A percentile compares a stretch with the other conserved stretches of the same genome.
Conservation (phyloP, 2,888 invertebrate species). For the Tachina lurida region DNA sequence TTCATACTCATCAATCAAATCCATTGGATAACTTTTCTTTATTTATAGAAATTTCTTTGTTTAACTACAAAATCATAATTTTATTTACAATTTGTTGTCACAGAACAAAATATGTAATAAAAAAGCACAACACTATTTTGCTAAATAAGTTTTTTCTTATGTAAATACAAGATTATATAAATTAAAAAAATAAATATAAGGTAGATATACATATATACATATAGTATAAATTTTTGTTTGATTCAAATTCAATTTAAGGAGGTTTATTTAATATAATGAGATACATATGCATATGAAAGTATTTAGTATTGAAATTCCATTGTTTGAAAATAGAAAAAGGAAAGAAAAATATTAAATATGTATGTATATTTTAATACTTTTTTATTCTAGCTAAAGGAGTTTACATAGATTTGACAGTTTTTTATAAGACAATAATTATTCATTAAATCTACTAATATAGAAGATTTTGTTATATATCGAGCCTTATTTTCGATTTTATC, state of each 20-base stretch:
- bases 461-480: constrained; percentile 63
- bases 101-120: constrained; percentile 16
- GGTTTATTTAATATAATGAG: constrained; percentile 9
- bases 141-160: constrained; percentile 3
- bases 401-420: constrained; percentile 22
- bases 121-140: constrained; percentile 19
- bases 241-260: constrained; percentile 17
- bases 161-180: constrained; percentile 15
- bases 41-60: constrained; percentile 37
- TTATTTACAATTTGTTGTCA: constrained; percentile 14
- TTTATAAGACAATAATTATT: constrained; percentile 26
- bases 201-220: constrained; percentile 7
- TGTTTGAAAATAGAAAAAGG: not conserved
- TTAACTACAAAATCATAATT: constrained; percentile 37
- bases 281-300: constrained; percentile 6
- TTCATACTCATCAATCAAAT: not conserved
- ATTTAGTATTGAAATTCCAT: not conserved
- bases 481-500: too few relatives aligned
- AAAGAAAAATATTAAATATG: constrained; percentile 49
- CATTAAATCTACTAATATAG: constrained; percentile 69
- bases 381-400: constrained; percentile 64
- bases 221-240: not conserved
- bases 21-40: constrained; percentile 9
- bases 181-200: constrained; percentile 27
- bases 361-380: constrained; percentile 61